Conservation (phyloP, 2,797 vertebrate species). For the Centroberyx gerrardi region DNA sequence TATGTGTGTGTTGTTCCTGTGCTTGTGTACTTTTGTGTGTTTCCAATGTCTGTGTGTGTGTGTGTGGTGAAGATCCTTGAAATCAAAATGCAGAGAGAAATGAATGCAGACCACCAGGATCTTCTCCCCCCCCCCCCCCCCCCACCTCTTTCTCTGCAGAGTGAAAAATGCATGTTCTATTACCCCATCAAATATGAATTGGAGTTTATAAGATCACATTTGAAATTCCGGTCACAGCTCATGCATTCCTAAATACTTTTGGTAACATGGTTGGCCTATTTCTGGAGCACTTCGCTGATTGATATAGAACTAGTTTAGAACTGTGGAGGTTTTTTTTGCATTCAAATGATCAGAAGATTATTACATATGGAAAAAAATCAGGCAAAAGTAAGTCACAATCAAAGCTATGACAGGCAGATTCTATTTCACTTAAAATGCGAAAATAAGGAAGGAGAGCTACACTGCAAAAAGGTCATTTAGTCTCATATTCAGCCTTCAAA, state of each 20-base stretch:
- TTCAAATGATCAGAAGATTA: neutral
- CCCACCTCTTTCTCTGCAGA: constrained; percentile 10
- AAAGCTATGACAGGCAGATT: neutral
- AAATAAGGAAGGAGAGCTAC: constrained; percentile 51
- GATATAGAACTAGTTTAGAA: constrained; percentile 33
- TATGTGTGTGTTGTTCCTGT: constrained; percentile 2
- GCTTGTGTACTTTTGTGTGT: neutral
- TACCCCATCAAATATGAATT: constrained; percentile 79
- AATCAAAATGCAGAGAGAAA: constrained; percentile 48
- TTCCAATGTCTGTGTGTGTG: constrained; percentile 1
- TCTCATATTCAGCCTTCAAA: too few relatives aligned
- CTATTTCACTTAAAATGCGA: constrained; percentile 26
- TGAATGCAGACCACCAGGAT: constrained; percentile 38
- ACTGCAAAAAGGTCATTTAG: too few relatives aligned
- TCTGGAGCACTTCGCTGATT: constrained; percentile 3
- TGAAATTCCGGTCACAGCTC: constrained; percentile 71
- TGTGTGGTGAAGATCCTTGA: constrained; percentile 26
- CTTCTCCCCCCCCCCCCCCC: neutral
- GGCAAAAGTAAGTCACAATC: constrained; percentile 24
- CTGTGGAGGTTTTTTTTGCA: constrained; percentile 1
- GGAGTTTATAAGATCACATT: constrained; percentile 76
- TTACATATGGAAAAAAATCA: constrained; percentile 1
- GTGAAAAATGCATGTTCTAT: constrained; percentile 76
- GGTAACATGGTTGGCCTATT: constrained; percentile 44
- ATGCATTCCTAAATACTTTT: constrained; percentile 52